These are phyloP conservation scores for Darevskia nairensis DNA, from an alignment of 2,797 vertebrate species.

Conservation along the genomic window DNA sequence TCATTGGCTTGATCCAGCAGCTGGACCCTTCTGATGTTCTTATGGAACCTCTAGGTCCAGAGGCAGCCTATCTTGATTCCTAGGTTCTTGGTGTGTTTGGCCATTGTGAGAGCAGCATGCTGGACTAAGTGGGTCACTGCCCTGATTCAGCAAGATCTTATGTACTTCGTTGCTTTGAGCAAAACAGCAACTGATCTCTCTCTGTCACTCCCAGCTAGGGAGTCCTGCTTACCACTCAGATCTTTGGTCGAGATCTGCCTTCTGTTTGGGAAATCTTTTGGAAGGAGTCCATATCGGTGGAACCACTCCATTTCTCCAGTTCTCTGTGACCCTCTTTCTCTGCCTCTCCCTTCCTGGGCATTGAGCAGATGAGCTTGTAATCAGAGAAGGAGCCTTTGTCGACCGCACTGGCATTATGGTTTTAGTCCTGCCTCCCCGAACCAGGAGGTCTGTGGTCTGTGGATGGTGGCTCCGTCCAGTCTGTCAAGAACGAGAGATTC, in stretches of 20 bases:
- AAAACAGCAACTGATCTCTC: too few species aligned
- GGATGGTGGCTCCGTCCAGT: background rate
- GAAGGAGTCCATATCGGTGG: background rate
- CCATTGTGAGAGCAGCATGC: too few species aligned
- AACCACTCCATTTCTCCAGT: background rate
- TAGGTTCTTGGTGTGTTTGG: too few species aligned
- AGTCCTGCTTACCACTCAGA: background rate
- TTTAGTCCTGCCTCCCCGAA: rapidly evolving
- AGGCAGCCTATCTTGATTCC: too few species aligned
- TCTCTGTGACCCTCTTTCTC: background rate
- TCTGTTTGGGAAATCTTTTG: background rate
- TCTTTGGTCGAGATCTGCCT: background rate
- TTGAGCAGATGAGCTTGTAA: too few species aligned
- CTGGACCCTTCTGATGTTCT: too few species aligned
- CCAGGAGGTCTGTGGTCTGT: background rate
- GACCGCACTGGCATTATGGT: background rate
- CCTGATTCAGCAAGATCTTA: too few species aligned
- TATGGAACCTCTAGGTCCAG: too few species aligned
- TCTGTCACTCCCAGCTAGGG: background rate
- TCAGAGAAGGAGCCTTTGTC: rapidly evolving
- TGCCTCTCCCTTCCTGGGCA: background rate
- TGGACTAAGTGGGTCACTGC: too few species aligned
- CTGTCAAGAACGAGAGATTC: background rate
- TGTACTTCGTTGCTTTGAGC: too few species aligned
- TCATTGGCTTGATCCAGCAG: too few species aligned